Conservation (phyloP, 2,888 invertebrate species). For the Orthosia incerta region DNA sequence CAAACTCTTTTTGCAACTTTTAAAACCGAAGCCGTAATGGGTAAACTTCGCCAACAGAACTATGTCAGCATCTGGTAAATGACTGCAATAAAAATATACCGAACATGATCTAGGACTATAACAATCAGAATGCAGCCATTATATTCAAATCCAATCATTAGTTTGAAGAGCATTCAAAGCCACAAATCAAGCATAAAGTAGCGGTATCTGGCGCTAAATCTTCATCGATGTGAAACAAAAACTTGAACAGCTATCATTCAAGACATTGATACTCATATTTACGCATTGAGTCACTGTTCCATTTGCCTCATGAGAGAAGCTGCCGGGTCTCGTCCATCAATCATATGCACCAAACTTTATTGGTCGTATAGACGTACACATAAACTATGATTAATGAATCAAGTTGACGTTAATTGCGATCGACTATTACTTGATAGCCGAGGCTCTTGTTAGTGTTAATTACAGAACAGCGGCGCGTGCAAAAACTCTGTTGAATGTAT, state of each 20-base stretch:
- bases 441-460: constrained; percentile 70
- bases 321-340: constrained; percentile 63
- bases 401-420: constrained; percentile 73
- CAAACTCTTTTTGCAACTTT: constrained; percentile 33
- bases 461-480: constrained; percentile 62
- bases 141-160: constrained; percentile 43
- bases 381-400: constrained; percentile 78
- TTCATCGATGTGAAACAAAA: constrained; percentile 56
- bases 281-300: constrained; percentile 48
- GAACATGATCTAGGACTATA: constrained; percentile 33
- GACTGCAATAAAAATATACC: constrained; percentile 36
- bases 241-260: constrained; percentile 39
- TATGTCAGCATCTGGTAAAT: constrained; percentile 30
- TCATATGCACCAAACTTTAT: constrained; percentile 67
- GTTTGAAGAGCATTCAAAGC: constrained; percentile 38
- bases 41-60: constrained; percentile 28
- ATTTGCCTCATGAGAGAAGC: constrained; percentile 47
- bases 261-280: constrained; percentile 56
- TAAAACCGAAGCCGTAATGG: constrained; percentile 30
- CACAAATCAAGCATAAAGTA: constrained; percentile 54
- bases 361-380: constrained; percentile 63
- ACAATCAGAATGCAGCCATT: constrained; percentile 52
- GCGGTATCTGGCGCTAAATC: constrained; percentile 65
- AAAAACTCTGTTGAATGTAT: constrained; percentile 58
- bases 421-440: constrained; percentile 62